These are phyloP conservation scores for Euclidia mi DNA, from an alignment of 2,888 invertebrate genomes.

Conservation along the genomic window DNA sequence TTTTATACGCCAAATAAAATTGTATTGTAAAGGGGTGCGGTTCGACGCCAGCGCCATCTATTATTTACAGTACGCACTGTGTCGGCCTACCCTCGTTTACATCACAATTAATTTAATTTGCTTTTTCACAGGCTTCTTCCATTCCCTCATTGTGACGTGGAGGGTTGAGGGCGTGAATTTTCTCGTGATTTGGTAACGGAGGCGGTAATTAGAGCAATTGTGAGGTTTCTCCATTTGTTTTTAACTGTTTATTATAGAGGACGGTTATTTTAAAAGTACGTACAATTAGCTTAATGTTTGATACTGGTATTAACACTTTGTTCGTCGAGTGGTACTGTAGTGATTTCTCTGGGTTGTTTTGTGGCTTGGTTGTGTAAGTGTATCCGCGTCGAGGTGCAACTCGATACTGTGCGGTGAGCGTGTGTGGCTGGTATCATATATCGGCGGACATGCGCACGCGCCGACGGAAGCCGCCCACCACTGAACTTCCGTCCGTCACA, in stretches of 20 bases:
- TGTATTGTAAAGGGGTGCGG: slow-evolving; percentile 77
- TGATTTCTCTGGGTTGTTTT: slow-evolving; percentile 7
- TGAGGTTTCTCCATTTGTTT: slow-evolving; percentile 85
- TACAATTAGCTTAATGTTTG: slow-evolving; percentile 68
- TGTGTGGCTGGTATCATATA: slow-evolving; percentile 60
- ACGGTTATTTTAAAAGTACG: slow-evolving; percentile 72
- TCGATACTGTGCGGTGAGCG: slow-evolving; percentile 64
- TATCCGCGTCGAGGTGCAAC: slow-evolving; percentile 64
- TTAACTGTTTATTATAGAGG: slow-evolving; percentile 80
- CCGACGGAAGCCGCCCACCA: slow-evolving; percentile 80
- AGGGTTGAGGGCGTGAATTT: slow-evolving; percentile 86
- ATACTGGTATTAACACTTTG: slow-evolving; percentile 53
- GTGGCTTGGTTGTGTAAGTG: slow-evolving; percentile 58
- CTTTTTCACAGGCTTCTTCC: slow-evolving; percentile 88
- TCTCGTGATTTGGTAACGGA: slow-evolving; percentile 87
- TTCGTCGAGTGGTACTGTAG: slow-evolving; percentile 23
- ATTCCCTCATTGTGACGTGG: slow-evolving; percentile 84
- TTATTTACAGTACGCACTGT: slow-evolving; percentile 81
- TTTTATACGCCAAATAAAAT: slow-evolving; percentile 69
- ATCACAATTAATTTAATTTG: slow-evolving; percentile 89
- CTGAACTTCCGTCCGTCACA: slow-evolving; percentile 68
- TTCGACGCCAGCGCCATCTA: slow-evolving; percentile 75
- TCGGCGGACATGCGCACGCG: slow-evolving; percentile 79
- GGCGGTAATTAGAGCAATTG: slow-evolving; percentile 86
- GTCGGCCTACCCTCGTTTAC: slow-evolving; percentile 85